Conservation (phyloP, 2,113 vertebrate species). For the Apteryx owenii region DNA sequence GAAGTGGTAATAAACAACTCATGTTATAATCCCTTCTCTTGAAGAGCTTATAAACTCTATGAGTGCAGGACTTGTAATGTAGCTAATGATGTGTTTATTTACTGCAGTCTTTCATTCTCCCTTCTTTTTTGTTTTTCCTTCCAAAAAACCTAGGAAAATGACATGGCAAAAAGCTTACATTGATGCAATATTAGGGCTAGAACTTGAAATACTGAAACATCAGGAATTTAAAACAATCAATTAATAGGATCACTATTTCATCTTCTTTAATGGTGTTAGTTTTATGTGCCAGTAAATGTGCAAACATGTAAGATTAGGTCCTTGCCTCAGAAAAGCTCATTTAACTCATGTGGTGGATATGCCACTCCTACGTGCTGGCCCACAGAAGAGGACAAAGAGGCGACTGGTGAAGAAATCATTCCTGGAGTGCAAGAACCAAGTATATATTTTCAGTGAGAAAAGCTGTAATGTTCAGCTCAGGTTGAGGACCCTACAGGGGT, state of each 20-base stretch:
- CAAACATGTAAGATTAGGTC: too few relatives aligned
- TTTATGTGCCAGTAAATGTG: neutral
- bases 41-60: neutral
- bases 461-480: neutral
- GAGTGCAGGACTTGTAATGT: neutral
- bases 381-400: neutral
- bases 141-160: neutral
- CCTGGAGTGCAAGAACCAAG: neutral
- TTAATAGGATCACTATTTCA: neutral
- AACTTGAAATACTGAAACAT: neutral
- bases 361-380: neutral
- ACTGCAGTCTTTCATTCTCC: neutral
- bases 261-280: neutral
- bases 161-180: neutral
- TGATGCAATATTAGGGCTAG: neutral
- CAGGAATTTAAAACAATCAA: neutral
- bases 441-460: neutral
- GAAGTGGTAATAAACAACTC: conserved; percentile 14
- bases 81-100: conserved; percentile 4
- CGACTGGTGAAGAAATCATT: neutral
- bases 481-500: neutral
- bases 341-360: neutral
- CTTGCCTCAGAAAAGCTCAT: neutral
- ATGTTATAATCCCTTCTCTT: conserved; percentile 19
- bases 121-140: neutral